Percentiles rank a stretch among this genome's conserved stretches.
Evolutionary conservation across 1,140 invertebrate genomes (phyloP).

Genomic region (Diachasma alloeum): DNA sequence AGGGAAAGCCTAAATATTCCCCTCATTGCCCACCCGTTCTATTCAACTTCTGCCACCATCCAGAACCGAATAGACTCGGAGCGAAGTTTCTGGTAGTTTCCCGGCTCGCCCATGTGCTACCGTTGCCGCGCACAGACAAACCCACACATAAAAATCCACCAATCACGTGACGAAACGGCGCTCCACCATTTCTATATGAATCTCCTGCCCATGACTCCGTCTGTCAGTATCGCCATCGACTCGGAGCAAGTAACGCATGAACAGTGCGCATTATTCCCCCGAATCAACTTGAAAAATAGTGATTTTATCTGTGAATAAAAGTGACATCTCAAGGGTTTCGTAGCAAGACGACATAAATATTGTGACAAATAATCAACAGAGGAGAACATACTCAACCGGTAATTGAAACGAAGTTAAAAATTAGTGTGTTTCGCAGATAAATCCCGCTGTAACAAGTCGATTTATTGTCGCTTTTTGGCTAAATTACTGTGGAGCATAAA

Average conservation of each 20-base stretch:
- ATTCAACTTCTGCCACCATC: background rate
- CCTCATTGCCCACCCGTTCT: background rate
- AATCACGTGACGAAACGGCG: background rate
- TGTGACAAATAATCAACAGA: no score
- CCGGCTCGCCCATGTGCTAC: background rate
- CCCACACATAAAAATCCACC: background rate
- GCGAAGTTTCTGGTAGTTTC: conserved; percentile 29
- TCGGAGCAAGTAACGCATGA: background rate
- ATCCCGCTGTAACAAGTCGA: background rate
- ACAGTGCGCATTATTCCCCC: background rate
- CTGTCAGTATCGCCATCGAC: conserved; percentile 28
- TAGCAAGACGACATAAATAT: background rate
- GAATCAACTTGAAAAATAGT: no score
- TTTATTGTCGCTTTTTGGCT: background rate
- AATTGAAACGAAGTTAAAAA: conserved; percentile 18
- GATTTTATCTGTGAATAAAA: background rate
- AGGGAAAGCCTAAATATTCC: background rate
- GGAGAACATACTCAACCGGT: background rate
- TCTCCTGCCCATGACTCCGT: background rate
- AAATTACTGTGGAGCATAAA: background rate
- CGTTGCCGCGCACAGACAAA: background rate
- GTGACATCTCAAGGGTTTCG: background rate
- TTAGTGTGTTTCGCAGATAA: background rate
- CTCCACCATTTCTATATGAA: conserved; percentile 13
- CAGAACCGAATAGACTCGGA: conserved; percentile 6